A percentile compares a stretch with the other conserved stretches of the same genome.
These are phyloP conservation scores for Montipora capricornis DNA, from an alignment of 64 coral and sea anemone species.

Conservation along the genomic window DNA sequence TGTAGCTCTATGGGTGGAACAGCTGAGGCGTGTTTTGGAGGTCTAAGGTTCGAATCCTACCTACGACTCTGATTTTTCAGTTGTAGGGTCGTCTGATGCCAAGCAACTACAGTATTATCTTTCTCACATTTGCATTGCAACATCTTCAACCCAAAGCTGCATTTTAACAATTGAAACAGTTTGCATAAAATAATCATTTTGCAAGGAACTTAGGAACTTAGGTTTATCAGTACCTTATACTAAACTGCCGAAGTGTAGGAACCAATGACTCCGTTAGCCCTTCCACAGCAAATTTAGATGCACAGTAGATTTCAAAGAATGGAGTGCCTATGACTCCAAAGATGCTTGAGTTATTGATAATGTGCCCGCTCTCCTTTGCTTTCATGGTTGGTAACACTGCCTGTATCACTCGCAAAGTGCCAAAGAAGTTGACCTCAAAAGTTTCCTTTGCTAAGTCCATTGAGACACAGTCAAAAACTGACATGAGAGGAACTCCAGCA, in stretches of 20 bases:
- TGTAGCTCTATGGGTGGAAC: too few relatives aligned
- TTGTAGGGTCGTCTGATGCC: too few relatives aligned
- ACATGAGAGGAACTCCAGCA: constrained; percentile 18
- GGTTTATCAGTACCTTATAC: constrained; percentile 46
- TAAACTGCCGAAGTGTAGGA: constrained; percentile 58
- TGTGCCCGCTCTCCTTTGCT: constrained; percentile 19
- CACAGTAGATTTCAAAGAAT: constrained; percentile 55
- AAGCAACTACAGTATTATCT: too few relatives aligned
- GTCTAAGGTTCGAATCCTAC: too few relatives aligned
- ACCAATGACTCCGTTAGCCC: constrained; percentile 54
- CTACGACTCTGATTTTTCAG: too few relatives aligned
- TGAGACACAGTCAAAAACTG: constrained; percentile 24
- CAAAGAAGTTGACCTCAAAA: constrained; percentile 64
- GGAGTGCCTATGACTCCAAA: constrained; percentile 38
- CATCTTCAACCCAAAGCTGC: too few relatives aligned
- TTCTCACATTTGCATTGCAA: too few relatives aligned
- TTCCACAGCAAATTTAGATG: constrained; percentile 75
- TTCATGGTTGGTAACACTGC: constrained; percentile 63
- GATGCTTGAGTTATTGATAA: constrained; percentile 56
- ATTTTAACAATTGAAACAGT: too few relatives aligned
- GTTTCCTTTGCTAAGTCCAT: constrained; percentile 29
- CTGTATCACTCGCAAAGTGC: constrained; percentile 34
- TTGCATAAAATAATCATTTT: too few relatives aligned
- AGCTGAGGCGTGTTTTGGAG: too few relatives aligned
- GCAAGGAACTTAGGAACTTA: too few relatives aligned